These are phyloP conservation scores for Marronus borbonicus DNA, from an alignment of 2,888 invertebrate species.

Conservation along the genomic window DNA sequence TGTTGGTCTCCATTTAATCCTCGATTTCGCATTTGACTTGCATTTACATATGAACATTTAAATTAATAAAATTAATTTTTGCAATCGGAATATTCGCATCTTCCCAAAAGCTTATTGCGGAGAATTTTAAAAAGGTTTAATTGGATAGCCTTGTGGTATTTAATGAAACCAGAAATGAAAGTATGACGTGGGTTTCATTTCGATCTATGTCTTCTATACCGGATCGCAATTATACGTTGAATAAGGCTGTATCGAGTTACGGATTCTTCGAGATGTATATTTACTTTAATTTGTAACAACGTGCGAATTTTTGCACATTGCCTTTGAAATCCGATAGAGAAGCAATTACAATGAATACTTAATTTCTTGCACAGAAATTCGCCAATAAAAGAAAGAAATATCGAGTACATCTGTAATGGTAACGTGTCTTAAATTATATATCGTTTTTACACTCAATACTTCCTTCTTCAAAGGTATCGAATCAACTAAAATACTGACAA, in stretches of 20 bases:
- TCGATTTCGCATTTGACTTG: too few species aligned
- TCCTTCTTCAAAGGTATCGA: not conserved
- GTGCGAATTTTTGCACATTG: not conserved
- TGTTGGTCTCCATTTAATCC: too few species aligned
- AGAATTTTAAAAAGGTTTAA: too few species aligned
- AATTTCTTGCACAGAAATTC: not conserved
- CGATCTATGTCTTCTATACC: not conserved
- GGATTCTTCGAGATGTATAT: not conserved
- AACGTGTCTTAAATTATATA: not conserved
- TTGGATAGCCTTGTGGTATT: too few species aligned
- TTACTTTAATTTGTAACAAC: not conserved
- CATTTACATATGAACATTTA: too few species aligned
- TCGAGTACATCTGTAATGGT: not conserved
- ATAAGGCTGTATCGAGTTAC: not conserved
- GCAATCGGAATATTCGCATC: too few species aligned
- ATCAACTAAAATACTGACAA: slow-evolving; percentile 1
- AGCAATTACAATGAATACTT: slow-evolving; percentile 20
- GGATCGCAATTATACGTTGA: not conserved
- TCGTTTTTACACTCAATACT: too few species aligned
- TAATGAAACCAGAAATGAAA: not conserved
- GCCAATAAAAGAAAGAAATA: slow-evolving; percentile 6
- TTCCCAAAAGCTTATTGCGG: too few species aligned
- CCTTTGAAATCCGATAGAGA: not conserved
- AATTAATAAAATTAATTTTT: too few species aligned
- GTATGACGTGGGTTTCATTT: not conserved